These are phyloP conservation scores for Tetragonula clypearis DNA, from an alignment of 1,140 invertebrate genomes.

Conservation along the genomic window DNA sequence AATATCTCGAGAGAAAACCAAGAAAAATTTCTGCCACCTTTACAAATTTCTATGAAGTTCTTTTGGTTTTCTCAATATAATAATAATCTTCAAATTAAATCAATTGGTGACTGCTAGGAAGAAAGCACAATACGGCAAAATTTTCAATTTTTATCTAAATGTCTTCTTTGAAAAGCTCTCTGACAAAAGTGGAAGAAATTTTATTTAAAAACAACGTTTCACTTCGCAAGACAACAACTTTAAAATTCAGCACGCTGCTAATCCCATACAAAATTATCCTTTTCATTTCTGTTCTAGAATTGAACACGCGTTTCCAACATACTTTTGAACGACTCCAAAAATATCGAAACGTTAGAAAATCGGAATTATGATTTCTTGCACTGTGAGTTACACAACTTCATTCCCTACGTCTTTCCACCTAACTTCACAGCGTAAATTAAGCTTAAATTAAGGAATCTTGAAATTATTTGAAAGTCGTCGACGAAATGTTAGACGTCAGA, in stretches of 20 bases:
- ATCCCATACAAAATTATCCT: background rate
- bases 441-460: too few relatives aligned
- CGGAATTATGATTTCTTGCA: too few relatives aligned
- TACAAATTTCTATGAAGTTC: background rate
- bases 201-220: background rate
- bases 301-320: background rate
- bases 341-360: background rate
- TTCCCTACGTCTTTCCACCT: background rate
- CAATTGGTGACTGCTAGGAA: background rate
- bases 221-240: background rate
- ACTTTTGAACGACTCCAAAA: background rate
- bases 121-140: background rate
- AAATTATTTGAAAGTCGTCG: too few relatives aligned
- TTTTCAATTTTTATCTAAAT: background rate
- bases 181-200: background rate
- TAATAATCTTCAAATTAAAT: background rate
- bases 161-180: background rate
- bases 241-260: background rate
- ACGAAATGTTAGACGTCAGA: too few relatives aligned
- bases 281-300: background rate
- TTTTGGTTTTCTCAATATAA: background rate
- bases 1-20: too few relatives aligned
- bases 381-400: too few relatives aligned
- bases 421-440: too few relatives aligned
- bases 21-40: too few relatives aligned